Base-by-base conservation (phyloP, 2,113 vertebrate genomes). In the Cyprinodon tularosa region DNA sequence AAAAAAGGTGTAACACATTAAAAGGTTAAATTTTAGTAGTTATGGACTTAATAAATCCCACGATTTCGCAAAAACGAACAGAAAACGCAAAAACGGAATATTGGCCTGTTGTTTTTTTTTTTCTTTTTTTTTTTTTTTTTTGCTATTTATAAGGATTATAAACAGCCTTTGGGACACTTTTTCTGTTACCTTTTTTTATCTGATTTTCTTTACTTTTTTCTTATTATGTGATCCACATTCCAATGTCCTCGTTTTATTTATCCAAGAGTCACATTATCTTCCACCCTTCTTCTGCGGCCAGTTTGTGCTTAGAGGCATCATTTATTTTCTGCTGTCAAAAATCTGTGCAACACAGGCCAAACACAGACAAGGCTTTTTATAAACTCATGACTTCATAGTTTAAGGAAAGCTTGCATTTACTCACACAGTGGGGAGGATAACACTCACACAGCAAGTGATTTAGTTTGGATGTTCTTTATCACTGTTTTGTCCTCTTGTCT, bases 401-500 rank as follows among this genome's bases (percentile, higher is more conserved):
- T 3, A 48, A 42, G 59, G 62, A 59, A 40, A 3, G 47, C 13
- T 57, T 48, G 12, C 68, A 4, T 65, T 59, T 12, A 39, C 3
- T 45, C 14, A 45, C 36, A 38, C 53, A 48, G 66, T 44, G 13
- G 7, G 22, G 8, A 47, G 36, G 66, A 36, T 36, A 59, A 40
- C 7, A 0, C 6, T 50, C 53, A 6, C 39, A 61, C 0, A 36
- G 40, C 0, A 20, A 20, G 50, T 53, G 17, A 20, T 20, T 2
- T 8, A 6, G 50, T 57, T 42, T 36, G 59, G 4, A 12, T 22
- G 42, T 75, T 11, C 38, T 63, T 4, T 5, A 48, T n/a, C 7
- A 39, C 62, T 69, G 76, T 17, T 13, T 44, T 81, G 57, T 70
- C 20, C 68, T 80, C 78, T 0, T 74, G 96, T 96, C 7, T 90